A percentile compares a stretch with the other conserved stretches of the same genome.
These are phyloP conservation scores for Phyllotreta cruciferae DNA, from an alignment of 2,888 invertebrate genomes.

Conservation along the genomic window DNA sequence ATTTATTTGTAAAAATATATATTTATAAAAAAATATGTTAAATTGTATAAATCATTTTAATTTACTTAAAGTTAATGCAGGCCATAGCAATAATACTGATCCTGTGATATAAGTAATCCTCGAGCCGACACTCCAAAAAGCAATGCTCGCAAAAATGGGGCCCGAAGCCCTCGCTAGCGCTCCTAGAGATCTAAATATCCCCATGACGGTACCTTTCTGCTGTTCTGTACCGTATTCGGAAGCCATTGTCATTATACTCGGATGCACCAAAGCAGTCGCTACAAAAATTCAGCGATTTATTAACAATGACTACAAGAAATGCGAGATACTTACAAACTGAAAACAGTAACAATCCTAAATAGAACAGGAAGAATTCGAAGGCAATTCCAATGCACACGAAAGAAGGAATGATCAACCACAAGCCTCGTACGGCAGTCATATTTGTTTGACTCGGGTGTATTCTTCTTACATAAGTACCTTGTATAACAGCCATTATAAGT, in stretches of 20 bases:
- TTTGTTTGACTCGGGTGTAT: constrained; percentile 77
- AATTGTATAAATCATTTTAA: constrained; percentile 9
- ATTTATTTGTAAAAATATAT: background rate
- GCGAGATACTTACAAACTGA: constrained; percentile 79
- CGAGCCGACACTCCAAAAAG: constrained; percentile 92
- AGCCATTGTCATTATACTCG: constrained; percentile 93
- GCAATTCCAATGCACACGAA: constrained; percentile 87
- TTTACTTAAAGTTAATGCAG: constrained; percentile 66
- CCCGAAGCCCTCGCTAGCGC: constrained; percentile 92
- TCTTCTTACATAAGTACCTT: constrained; percentile 87
- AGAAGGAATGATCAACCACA: constrained; percentile 85
- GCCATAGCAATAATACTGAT: constrained; percentile 76
- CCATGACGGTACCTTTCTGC: constrained; percentile 92
- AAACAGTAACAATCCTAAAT: constrained; percentile 84
- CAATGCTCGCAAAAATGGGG: constrained; percentile 85
- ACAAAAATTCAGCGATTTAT: constrained; percentile 42
- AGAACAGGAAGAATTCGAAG: constrained; percentile 67
- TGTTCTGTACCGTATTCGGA: constrained; percentile 80
- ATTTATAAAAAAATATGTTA: background rate
- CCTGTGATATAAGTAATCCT: constrained; percentile 82
- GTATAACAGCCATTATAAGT: constrained; percentile 86
- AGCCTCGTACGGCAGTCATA: constrained; percentile 74
- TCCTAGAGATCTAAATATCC: constrained; percentile 93
- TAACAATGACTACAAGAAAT: constrained; percentile 8
- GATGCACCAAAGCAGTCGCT: constrained; percentile 93